These are phyloP conservation scores for Thamnophis sirtalis DNA, from an alignment of 2,113 vertebrate genomes.

Conservation along the genomic window DNA sequence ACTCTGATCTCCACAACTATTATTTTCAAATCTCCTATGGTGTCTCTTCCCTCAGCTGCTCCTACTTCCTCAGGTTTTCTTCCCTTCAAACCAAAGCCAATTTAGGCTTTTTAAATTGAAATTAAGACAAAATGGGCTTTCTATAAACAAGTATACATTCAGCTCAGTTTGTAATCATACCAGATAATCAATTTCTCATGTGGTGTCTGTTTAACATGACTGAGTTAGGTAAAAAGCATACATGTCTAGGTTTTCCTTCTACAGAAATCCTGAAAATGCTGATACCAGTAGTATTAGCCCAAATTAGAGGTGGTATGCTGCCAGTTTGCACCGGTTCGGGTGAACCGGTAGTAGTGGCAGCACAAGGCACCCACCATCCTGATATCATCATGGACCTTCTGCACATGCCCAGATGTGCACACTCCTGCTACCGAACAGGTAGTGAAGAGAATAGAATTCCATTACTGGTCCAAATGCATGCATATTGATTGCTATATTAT, in stretches of 20 bases:
- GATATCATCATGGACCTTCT: no score
- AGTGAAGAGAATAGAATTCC: no score
- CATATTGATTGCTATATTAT: background rate
- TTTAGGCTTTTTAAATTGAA: background rate
- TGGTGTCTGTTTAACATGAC: background rate
- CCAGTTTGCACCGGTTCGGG: no score
- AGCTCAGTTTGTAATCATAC: background rate
- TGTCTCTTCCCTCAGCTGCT: background rate
- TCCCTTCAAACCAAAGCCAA: background rate
- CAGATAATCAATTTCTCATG: background rate
- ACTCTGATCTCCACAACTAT: background rate
- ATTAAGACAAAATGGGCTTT: background rate
- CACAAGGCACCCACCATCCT: no score
- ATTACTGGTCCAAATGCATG: background rate
- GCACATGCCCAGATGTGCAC: no score
- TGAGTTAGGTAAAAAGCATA: background rate
- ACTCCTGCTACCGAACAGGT: no score
- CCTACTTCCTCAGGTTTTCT: background rate
- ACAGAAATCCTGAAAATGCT: background rate
- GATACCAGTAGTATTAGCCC: background rate
- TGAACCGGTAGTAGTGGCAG: no score
- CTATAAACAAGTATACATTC: background rate
- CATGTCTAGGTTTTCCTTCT: background rate
- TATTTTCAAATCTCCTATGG: background rate
- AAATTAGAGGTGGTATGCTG: no score